Base-by-base conservation (phyloP, 2,888 invertebrate species). In the Cetonia aurata region DNA sequence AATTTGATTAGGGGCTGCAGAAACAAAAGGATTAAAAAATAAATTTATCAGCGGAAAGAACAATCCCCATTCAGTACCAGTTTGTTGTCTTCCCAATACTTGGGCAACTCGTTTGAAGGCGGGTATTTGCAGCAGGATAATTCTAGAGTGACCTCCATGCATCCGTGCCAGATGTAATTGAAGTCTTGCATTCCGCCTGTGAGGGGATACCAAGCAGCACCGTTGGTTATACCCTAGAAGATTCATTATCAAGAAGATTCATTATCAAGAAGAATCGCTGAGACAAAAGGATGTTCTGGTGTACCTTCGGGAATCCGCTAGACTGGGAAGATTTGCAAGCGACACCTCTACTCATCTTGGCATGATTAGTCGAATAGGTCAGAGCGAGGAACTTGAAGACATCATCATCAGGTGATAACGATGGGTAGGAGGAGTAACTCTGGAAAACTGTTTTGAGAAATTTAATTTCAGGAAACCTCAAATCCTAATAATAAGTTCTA, bases 91-190 rank as follows among this genome's bases (percentile, higher is more conserved):
- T 91, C 89, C 97, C 97, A 98, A 83, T 94, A 94, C 76, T 91
- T 90, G 19, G 90, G 89, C 56, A 98, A 85, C 80, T 95, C 92
- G 71, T 90, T 89, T 0, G 93, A 91, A 0, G 91, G 91, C 1
- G 98, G 98, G 83, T 91, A 97, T 86, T 97, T 98, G 86, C 97
- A 98, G 84, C 98, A 98, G 0, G 96, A 95, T 69, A 98, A 90
- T 84, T 98, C 97, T 53, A 98, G 85, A 0, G 97, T 96, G n/a
- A 97, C 89, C 84, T 97, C 97, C 94, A 98, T 94, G 83, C 96
- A 96, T 12, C 96, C 96, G 79, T 93, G 93, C 92, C 93, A 93
- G 12, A 96, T 89, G 84, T 98, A 98, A 84, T 97, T 97, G 84
- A 94, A 98, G 83, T 98, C 98, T 85, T 95, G 95, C 95, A 95